Evolutionary conservation across 1,140 invertebrate genomes (phyloP).

Genomic region (Drosophila repletoides): DNA sequence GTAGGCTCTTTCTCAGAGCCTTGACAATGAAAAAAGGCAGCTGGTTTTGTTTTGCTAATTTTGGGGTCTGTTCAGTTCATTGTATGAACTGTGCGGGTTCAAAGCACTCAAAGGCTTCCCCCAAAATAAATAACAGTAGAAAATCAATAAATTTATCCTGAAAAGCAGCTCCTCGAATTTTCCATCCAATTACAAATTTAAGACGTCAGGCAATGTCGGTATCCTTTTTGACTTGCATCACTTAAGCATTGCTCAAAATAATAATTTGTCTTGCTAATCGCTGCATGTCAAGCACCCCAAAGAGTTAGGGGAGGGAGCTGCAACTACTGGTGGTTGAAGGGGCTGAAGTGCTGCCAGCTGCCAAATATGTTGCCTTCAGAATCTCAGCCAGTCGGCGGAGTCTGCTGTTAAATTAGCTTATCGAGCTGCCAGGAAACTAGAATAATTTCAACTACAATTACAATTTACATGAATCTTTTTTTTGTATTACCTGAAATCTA

Average conservation of each 20-base stretch:
- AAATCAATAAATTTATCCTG: background rate
- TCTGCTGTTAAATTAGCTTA: slow-evolving; percentile 75
- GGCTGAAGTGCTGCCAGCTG: slow-evolving; percentile 41
- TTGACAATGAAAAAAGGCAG: slow-evolving; percentile 58
- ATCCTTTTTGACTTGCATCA: slow-evolving; percentile 27
- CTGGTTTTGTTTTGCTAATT: slow-evolving; percentile 3
- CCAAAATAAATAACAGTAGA: slow-evolving; percentile 22
- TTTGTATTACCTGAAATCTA: no score
- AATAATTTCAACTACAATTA: no score
- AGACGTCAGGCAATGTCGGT: slow-evolving; percentile 30
- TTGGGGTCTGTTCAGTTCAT: slow-evolving; percentile 8
- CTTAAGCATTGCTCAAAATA: slow-evolving; percentile 69
- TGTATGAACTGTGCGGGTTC: slow-evolving; percentile 27
- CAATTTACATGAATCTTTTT: no score
- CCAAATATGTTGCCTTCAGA: slow-evolving; percentile 62
- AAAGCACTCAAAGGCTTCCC: slow-evolving; percentile 13
- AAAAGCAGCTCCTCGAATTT: slow-evolving; percentile 9
- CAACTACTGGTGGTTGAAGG: background rate
- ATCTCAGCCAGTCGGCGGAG: slow-evolving; percentile 41
- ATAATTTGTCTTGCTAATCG: slow-evolving; percentile 76
- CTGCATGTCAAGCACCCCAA: slow-evolving; percentile 41
- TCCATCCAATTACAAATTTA: slow-evolving; percentile 66
- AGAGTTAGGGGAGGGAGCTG: background rate
- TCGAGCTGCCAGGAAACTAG: no score
- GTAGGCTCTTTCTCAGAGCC: slow-evolving; percentile 26